These are phyloP conservation scores for Nephrotoma appendiculata DNA, from an alignment of 2,888 invertebrate genomes.

Conservation along the genomic window DNA sequence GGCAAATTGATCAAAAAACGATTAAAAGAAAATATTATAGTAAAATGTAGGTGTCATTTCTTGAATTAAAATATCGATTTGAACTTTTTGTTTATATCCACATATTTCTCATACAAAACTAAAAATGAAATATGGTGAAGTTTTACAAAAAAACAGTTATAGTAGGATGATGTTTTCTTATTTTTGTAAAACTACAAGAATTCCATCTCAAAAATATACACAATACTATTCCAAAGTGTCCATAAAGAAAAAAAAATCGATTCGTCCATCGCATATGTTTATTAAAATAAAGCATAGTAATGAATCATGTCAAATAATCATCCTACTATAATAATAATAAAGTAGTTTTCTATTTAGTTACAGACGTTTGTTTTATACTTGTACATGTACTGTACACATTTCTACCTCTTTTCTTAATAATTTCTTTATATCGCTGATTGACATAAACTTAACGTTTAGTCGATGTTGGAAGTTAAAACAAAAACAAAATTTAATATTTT, in stretches of 20 bases:
- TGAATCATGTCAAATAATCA: background rate
- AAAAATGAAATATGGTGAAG: background rate
- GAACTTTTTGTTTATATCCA: background rate
- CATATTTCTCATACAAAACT: background rate
- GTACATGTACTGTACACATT: background rate
- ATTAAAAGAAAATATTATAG: background rate
- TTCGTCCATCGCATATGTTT: background rate
- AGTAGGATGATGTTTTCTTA: background rate
- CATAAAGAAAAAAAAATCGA: background rate
- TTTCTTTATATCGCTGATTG: background rate
- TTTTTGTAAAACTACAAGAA: background rate
- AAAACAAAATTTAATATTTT: background rate
- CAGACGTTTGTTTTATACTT: background rate
- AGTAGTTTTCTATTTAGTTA: background rate
- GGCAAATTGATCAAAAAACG: background rate
- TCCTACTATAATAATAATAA: background rate
- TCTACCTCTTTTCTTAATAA: background rate
- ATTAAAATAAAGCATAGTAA: background rate
- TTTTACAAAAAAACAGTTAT: background rate
- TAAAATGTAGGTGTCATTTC: background rate
- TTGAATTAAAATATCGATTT: background rate
- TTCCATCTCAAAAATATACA: background rate
- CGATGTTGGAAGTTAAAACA: background rate
- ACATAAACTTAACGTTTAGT: background rate
- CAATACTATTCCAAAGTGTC: background rate